Base-by-base conservation (phyloP, 2,113 vertebrate species). In the Tetraodon nigroviridis region DNA sequence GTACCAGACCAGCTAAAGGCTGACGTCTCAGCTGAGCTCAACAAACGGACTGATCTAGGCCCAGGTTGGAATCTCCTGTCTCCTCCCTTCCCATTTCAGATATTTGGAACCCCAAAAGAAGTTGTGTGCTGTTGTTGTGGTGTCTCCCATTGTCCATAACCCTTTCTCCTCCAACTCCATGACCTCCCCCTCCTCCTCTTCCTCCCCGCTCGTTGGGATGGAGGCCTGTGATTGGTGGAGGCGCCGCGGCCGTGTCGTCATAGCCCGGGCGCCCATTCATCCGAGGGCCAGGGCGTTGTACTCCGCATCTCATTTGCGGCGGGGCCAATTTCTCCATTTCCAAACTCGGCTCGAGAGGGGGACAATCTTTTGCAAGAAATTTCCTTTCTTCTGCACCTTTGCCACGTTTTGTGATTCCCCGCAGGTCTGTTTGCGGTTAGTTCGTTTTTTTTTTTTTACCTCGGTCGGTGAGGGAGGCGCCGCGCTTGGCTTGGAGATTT, bases 241-340 rank as follows among this genome's bases (percentile, higher is more conserved):
- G 64, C 75, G 61, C 76, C 82, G 45, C 76, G 81, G 80, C 84
- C 82, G 75, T 93, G 93, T 88, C 93, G 93, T 97, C 94, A 96
- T 81, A 89, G 90, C 88, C 89, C 58, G 88, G 67, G 88, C 87
- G 91, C 90, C 95, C 94, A 96, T 94, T 97, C 94, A 97, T 94
- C 93, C 91, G 92, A 82, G 89, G 93, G 94, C 92, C 95, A 92
- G 96, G 96, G 95, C 95, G 96, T 98, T 97, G 96, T 94, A 95
- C 93, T 92, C 90, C 89, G 95, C 94, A 97, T 97, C 94, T 98
- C 95, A 98, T 98, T 98, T 97, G 92, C 92, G 91, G 93, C 90
- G 90, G 92, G 93, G 21, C 93, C 94, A 92, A 96, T 95, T 95
- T 94, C 93, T 94, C 93, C 93, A 93, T 94, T 93, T 95, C 92